Base-by-base conservation (phyloP, 2,113 vertebrate species). In the Myrmecobius fasciatus region DNA sequence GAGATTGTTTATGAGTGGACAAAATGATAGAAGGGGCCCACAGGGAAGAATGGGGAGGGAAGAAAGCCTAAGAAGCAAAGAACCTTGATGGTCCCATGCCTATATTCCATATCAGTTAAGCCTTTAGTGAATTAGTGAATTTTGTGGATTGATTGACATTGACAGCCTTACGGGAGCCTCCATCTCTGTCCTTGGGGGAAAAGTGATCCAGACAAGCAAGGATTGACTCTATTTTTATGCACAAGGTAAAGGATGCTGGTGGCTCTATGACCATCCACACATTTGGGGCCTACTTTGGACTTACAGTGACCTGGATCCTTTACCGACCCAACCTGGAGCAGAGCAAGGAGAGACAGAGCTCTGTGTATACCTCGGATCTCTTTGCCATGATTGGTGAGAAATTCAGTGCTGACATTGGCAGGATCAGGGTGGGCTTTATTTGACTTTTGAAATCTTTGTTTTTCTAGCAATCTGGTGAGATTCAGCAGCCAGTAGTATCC, bases 211-310 rank as follows among this genome's bases (percentile, higher is more conserved):
- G 67, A 22, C 67, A 83, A 43, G 36, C 90, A 67, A 91, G 43
- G 25, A 8, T 48, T 94, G 51, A 96, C 49, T 31, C 6, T 51
- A 94, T 92, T 91, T 89, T 90, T 12, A 3, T 48, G 95, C 91
- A 94, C 95, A 98, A 99, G 99, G 99, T 99, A 56, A 99, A 98
- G 97, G 99, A 99, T 20, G 99, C 99, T 0, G 99, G 99, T 31
- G 99, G 99, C 95, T 99, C 99, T 94, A 99, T 99, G 99, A 98
- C 99, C 95, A 99, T 99, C 96, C 99, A 99, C 94, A 98, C 98
- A 46, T 99, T 99, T 0, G 99, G 99, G 67, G 99, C 98, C 48
- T 99, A 99, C 97, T 99, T 99, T 95, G 99, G 99, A 92, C 98
- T 99, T 96, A 98, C 98, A 0, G 99, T 99, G 97, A 99, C 99